A percentile compares a stretch with the other conserved stretches of the same genome.
These are phyloP conservation scores for Leuciscus idus DNA, from an alignment of 2,113 vertebrate genomes.

Conservation along the genomic window DNA sequence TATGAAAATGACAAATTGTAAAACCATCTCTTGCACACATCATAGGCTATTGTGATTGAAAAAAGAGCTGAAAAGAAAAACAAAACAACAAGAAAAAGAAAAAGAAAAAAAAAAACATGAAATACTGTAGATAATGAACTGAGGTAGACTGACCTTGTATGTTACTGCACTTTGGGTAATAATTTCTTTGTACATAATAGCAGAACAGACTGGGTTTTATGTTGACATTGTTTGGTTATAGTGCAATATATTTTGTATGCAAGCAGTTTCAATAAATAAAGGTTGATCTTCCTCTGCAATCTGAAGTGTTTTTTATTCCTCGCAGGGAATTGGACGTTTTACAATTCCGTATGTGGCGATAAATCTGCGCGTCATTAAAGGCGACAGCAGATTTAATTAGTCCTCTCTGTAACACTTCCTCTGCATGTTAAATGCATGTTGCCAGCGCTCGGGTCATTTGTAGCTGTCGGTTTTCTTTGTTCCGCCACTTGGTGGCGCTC, in stretches of 20 bases:
- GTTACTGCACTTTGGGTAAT: slow-evolving; percentile 95
- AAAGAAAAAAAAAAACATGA: slow-evolving; percentile 56
- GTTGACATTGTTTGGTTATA: slow-evolving; percentile 99
- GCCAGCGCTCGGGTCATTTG: too few relatives aligned
- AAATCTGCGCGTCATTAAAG: slow-evolving; percentile 6
- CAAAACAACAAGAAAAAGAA: slow-evolving; percentile 21
- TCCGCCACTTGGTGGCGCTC: slow-evolving; percentile 63
- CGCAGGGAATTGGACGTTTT: background rate
- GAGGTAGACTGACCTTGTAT: slow-evolving; percentile 96
- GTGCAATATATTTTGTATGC: slow-evolving; percentile 99
- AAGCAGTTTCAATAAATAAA: slow-evolving; percentile 99
- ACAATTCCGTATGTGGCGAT: slow-evolving; percentile 25
- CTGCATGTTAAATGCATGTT: background rate
- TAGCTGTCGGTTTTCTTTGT: background rate
- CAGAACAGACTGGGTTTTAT: slow-evolving; percentile 95
- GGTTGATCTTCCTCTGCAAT: slow-evolving; percentile 94
- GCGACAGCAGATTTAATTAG: background rate
- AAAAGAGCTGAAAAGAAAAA: slow-evolving; percentile 46
- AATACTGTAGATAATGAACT: slow-evolving; percentile 95
- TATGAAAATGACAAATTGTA: slow-evolving; percentile 77
- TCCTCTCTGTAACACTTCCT: background rate
- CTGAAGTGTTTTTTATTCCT: slow-evolving; percentile 56
- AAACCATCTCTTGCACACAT: slow-evolving; percentile 88
- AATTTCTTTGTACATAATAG: slow-evolving; percentile 97
- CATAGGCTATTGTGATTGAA: slow-evolving; percentile 86